Percentiles rank a stretch among this genome's conserved stretches.
Conservation (phyloP, 2,888 invertebrate genomes). For the Nycteola revayana region DNA sequence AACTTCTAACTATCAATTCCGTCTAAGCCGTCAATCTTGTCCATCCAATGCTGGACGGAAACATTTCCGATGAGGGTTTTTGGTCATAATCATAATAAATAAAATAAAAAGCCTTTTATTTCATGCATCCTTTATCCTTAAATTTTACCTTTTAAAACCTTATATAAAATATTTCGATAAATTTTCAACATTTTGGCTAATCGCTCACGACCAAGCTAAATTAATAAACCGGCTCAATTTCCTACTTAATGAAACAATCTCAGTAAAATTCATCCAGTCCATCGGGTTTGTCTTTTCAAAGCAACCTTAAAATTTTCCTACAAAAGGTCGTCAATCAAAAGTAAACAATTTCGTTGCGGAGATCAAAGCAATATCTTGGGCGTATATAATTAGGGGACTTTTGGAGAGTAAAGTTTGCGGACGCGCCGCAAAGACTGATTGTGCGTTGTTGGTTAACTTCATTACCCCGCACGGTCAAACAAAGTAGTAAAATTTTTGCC, state of each 20-base stretch:
- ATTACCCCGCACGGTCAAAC: constrained; percentile 25
- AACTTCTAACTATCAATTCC: too few relatives aligned
- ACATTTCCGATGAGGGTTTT: too few relatives aligned
- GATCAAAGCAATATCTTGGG: constrained; percentile 46
- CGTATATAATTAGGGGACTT: constrained; percentile 29
- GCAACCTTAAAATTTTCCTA: constrained; percentile 24
- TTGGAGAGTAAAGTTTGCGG: constrained; percentile 19
- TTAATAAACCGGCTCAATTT: constrained; percentile 12
- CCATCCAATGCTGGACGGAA: too few relatives aligned
- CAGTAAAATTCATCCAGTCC: constrained; percentile 8
- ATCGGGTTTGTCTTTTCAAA: constrained; percentile 10
- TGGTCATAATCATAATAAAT: too few relatives aligned
- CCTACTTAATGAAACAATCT: constrained; percentile 13
- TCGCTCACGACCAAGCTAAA: constrained; percentile 7
- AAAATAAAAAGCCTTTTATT: too few relatives aligned
- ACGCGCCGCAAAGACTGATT: constrained; percentile 21
- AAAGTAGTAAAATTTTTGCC: too few relatives aligned
- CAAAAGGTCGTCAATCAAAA: constrained; percentile 41
- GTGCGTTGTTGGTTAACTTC: constrained; percentile 28
- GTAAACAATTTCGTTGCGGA: constrained; percentile 41
- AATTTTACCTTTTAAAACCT: too few relatives aligned
- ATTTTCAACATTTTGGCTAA: not conserved
- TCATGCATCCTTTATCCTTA: too few relatives aligned
- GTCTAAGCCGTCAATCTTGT: too few relatives aligned
- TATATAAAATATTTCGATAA: not conserved